phyloP scores from a whole-genome alignment of 2,113 vertebrate species.

The Lamprologus callipterus region DNA sequence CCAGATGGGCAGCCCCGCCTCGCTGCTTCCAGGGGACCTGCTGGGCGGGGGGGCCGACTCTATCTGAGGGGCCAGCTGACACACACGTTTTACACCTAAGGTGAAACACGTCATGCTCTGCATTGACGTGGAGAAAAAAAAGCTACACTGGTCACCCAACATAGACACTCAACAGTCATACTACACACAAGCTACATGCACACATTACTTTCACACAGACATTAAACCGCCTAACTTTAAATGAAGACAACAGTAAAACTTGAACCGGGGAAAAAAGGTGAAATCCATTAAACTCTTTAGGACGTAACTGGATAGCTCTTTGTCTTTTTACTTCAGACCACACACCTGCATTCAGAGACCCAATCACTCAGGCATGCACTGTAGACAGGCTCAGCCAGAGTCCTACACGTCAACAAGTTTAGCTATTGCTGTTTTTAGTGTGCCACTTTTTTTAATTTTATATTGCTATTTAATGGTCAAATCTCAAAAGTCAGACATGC shows the following conservation, averaged over 20 bases:
- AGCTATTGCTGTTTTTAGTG: conserved; percentile 62
- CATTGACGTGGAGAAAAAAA: conserved; percentile 14
- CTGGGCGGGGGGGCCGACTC: conserved; percentile 95
- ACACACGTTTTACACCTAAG: conserved; percentile 16
- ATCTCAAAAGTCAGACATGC: conserved; percentile 58
- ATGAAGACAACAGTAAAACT: conserved; percentile 78
- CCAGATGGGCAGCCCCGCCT: conserved; percentile 97
- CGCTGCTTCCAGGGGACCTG: conserved; percentile 97
- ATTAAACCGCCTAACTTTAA: conserved; percentile 56
- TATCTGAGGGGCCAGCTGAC: conserved; percentile 75
- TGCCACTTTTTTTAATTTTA: conserved; percentile 48
- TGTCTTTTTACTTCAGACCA: conserved; percentile 64
- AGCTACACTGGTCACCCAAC: conserved; percentile 51
- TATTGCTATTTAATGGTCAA: conserved; percentile 50
- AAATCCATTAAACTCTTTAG: conserved; percentile 60
- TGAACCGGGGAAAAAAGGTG: conserved; percentile 60
- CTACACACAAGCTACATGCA: conserved; percentile 30
- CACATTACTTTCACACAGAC: conserved; percentile 12
- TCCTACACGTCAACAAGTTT: conserved; percentile 48
- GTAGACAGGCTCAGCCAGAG: conserved; percentile 62
- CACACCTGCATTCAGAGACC: conserved; percentile 63
- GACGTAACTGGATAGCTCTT: conserved; percentile 66
- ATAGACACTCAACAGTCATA: conserved; percentile 6
- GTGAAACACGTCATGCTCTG: conserved; percentile 20
- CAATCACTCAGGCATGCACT: conserved; percentile 74